Conservation (phyloP, 2,113 vertebrate species). For the Misgurnus anguillicaudatus region DNA sequence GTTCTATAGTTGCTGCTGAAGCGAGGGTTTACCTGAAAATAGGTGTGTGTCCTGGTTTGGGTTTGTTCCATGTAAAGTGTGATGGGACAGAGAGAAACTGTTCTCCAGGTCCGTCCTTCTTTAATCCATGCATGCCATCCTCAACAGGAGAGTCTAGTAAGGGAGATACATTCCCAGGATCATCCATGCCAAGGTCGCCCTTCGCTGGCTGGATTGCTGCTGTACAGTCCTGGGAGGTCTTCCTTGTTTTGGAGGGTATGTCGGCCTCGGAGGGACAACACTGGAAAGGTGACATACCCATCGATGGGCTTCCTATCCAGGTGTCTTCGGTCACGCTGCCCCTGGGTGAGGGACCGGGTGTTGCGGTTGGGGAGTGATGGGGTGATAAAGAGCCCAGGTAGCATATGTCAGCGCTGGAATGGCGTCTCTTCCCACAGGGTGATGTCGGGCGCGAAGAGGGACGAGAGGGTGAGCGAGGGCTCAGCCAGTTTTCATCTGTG, state of each 20-base stretch:
- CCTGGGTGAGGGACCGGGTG: constrained; percentile 92
- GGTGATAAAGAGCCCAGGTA: constrained; percentile 88
- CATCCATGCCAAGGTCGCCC: constrained; percentile 85
- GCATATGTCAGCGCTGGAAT: constrained; percentile 97
- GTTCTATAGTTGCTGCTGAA: not conserved
- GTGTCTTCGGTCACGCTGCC: constrained; percentile 96
- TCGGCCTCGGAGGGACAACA: constrained; percentile 90
- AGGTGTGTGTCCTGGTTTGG: constrained; percentile 95
- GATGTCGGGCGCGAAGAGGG: constrained; percentile 95
- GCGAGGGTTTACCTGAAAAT: constrained; percentile 87
- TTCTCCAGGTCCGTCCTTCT: constrained; percentile 90
- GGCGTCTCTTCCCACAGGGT: constrained; percentile 93
- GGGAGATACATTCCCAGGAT: constrained; percentile 85
- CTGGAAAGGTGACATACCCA: constrained; percentile 86
- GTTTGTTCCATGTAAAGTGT: constrained; percentile 98
- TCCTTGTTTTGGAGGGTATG: constrained; percentile 96
- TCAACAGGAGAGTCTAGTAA: constrained; percentile 87
- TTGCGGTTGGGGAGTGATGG: constrained; percentile 92
- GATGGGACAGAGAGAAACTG: constrained; percentile 98
- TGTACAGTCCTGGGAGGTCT: constrained; percentile 94
- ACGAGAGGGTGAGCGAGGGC: constrained; percentile 89
- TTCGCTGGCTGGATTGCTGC: constrained; percentile 80
- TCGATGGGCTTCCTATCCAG: constrained; percentile 83
- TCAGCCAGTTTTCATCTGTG: constrained; percentile 98
- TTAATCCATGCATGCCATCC: constrained; percentile 84